phyloP scores from a whole-genome alignment of 2,113 vertebrate genomes.

The Anarrhichthys ocellatus region DNA sequence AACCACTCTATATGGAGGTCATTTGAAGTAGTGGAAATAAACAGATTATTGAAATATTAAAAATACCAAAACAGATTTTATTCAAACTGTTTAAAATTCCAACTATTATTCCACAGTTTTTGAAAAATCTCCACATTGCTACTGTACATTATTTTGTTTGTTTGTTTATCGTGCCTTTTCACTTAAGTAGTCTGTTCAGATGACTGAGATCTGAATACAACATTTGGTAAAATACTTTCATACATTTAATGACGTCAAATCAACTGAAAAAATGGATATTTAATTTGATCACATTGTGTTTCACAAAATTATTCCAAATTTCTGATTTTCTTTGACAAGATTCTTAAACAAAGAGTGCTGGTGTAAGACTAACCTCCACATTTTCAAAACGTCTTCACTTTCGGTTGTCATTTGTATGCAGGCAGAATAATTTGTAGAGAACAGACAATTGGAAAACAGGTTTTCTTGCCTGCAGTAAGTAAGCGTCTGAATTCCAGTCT shows the following conservation, averaged over 20 bases:
- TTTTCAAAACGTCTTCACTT: slow-evolving; percentile 67
- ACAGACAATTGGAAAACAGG: slow-evolving; percentile 81
- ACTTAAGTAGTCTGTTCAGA: slow-evolving; percentile 49
- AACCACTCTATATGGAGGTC: slow-evolving; percentile 61
- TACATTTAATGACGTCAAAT: slow-evolving; percentile 51
- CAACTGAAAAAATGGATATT: slow-evolving; percentile 61
- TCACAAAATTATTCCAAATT: slow-evolving; percentile 47
- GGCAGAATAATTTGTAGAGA: slow-evolving; percentile 79
- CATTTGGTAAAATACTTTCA: slow-evolving; percentile 39
- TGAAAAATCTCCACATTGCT: slow-evolving; percentile 36
- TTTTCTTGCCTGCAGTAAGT: slow-evolving; percentile 82
- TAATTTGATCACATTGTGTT: slow-evolving; percentile 28
- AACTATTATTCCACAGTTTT: slow-evolving; percentile 30
- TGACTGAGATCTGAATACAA: slow-evolving; percentile 52
- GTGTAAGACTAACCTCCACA: slow-evolving; percentile 51
- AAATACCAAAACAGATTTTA: slow-evolving; percentile 43
- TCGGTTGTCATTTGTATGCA: slow-evolving; percentile 80
- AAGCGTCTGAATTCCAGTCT: slow-evolving; percentile 82
- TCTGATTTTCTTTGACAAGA: slow-evolving; percentile 40
- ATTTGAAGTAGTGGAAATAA: slow-evolving; percentile 65
- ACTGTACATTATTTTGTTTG: slow-evolving; percentile 41
- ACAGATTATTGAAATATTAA: slow-evolving; percentile 41
- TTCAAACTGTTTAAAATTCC: slow-evolving; percentile 18
- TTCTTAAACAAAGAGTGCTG: slow-evolving; percentile 55
- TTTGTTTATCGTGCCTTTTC: slow-evolving; percentile 58